Base-by-base conservation (phyloP, 2,888 invertebrate species). In the Conomelus anceps region DNA sequence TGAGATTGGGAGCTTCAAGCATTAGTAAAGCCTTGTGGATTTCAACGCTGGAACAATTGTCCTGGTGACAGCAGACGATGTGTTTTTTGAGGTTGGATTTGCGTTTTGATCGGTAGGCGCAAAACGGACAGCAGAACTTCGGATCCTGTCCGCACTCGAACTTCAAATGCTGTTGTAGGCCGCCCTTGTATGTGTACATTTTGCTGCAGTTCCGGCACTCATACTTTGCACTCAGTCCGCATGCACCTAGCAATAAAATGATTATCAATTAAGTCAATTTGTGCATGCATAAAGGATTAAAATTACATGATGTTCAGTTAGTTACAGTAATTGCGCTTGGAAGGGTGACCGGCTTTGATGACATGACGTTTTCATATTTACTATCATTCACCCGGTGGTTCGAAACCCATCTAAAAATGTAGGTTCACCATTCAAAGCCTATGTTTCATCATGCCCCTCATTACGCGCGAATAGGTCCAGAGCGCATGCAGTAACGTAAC, bases 71-170 rank as follows among this genome's bases (percentile, higher is more conserved):
- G 23, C 17, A 22, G 24, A 24, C 23, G 23, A 85, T 85, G 24
- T 85, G 92, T 20, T 91, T 92, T 63, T 91, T 92, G 23, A 93
- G 91, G 88, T 93, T 92, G 89, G 93, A 92, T 85, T 93, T 93
- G 89, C 93, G 92, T 90, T 93, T 93, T 91, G 93, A 93, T 87
- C 91, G 91, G 88, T 92, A 93, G 23, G 92, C 91, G 90, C 94
- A 94, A 86, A 92, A 90, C 3, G 92, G 92, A 91, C 94, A 94
- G 13, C 91, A 91, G 91, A 93, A 94, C 90, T 93, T 92, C 87
- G 94, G 93, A 22, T 89, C 87, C 41, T 89, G 88, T 17, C 93
- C 93, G 90, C 93, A 94, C 89, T 93, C 93, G 23, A 92, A 92
- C 63, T 92, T 91, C 23, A 90, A 34, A 89, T 92, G 92, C 11